Evolutionary conservation across 2,888 invertebrate genomes (phyloP), one percentile per base, ranked within the genome.

Genomic region (Drosophila kuntzei): DNA sequence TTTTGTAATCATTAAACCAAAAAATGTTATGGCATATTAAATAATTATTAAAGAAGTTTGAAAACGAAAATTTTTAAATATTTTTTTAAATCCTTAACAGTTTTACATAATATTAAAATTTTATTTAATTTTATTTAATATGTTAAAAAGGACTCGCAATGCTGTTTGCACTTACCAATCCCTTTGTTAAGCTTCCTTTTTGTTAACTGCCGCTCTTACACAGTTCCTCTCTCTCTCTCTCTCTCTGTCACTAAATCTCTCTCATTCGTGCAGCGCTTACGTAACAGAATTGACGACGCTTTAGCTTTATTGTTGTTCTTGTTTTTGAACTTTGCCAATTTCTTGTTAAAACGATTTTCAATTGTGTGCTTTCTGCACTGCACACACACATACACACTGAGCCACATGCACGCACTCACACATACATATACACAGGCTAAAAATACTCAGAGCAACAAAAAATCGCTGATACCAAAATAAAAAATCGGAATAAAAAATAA

Each of bases 401-500:
- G 9, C 27, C 12, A 29, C 0, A 11, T 5, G 37, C 14, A 29
- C 20, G n/a, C 32, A 25, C 47, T n/a, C 37, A 46, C 14, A 44
- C 36, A 25, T 16, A 29, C 12, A 25, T 25, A 47, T 39, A 54
- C 20, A 25, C 47, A 47, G 34, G 59, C 67, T 85, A 81, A 66
- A 85, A 84, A 79, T 80, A 76, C 50, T 37, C 73, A 47, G 14
- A 61, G 46, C 61, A 58, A 51, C 41, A 18, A 43, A 61, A 49
- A 46, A 36, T 70, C 37, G 74, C 63, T 70, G 65, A 70, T 79
- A 82, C 64, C 75, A 79, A 78, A 9, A 62, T 36, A 36, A 29
- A 55, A 27, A 25, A 18, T 34, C 5, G 8, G 49, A 20, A 51
- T 37, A 16, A 43, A 51, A 47, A 27, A 25, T 9, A 22, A 27